These are phyloP conservation scores for Drosophila maculinotata DNA, from an alignment of 2,888 invertebrate genomes.

Conservation along the genomic window DNA sequence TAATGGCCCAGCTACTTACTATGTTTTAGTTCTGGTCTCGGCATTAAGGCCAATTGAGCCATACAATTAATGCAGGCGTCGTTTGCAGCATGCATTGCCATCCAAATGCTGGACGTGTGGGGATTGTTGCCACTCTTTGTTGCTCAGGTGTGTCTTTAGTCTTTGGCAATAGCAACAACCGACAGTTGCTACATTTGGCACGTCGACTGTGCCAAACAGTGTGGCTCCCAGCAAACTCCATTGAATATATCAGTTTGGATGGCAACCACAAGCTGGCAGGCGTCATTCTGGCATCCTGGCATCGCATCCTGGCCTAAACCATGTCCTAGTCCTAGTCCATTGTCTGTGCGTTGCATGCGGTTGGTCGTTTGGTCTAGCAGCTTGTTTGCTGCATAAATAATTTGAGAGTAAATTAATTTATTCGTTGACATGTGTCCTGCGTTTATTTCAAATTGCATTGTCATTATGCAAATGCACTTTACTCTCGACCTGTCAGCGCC, in stretches of 20 bases:
- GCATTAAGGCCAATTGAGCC: constrained; percentile 47
- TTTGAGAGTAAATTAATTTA: constrained; percentile 84
- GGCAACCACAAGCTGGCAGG: not conserved
- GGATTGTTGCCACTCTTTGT: not conserved
- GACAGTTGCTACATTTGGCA: constrained; percentile 52
- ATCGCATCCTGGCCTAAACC: constrained; percentile 21
- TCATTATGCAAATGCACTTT: constrained; percentile 77
- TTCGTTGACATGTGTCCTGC: constrained; percentile 83
- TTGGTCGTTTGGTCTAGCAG: constrained; percentile 22
- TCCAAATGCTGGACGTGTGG: constrained; percentile 37
- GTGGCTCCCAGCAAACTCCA: too few relatives aligned
- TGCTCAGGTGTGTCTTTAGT: constrained; percentile 34
- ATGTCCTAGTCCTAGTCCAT: constrained; percentile 11
- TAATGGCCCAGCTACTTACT: constrained; percentile 33
- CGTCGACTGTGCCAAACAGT: constrained; percentile 31
- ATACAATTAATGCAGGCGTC: constrained; percentile 70
- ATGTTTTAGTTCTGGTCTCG: constrained; percentile 34
- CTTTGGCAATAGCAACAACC: constrained; percentile 14
- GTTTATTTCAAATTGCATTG: constrained; percentile 77
- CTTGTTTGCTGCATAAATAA: constrained; percentile 77
- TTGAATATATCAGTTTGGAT: constrained; percentile 53
- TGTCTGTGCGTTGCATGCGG: constrained; percentile 17
- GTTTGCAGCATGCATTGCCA: constrained; percentile 23
- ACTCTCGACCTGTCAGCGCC: constrained; percentile 19
- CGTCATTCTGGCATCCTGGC: constrained; percentile 4